Conservation (phyloP, 2,113 vertebrate species). For the Rhipidura dahli region DNA sequence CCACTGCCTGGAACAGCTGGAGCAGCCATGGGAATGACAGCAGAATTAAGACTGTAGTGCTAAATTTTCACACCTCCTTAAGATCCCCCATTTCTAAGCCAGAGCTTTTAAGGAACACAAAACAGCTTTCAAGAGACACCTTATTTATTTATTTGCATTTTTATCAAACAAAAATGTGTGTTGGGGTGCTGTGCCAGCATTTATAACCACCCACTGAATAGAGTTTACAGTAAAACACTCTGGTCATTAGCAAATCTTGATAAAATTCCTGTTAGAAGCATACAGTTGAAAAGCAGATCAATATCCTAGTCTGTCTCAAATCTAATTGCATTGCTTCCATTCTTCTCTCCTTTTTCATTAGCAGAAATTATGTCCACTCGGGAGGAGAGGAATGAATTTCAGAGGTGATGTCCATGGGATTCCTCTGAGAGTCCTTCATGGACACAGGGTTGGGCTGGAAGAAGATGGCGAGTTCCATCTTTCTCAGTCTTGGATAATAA, state of each 20-base stretch:
- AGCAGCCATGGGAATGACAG: neutral
- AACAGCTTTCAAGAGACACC: neutral
- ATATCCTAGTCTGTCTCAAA: neutral
- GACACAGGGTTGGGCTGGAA: neutral
- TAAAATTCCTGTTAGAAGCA: neutral
- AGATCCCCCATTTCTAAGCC: neutral
- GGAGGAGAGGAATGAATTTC: neutral
- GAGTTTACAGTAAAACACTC: neutral
- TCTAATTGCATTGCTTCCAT: neutral
- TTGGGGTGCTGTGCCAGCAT: neutral
- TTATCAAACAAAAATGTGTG: neutral
- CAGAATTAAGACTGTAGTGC: neutral
- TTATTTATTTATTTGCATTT: slow-evolving; percentile 28
- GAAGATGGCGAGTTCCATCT: neutral
- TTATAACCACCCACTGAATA: neutral
- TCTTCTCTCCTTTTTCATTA: neutral
- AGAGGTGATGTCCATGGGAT: neutral
- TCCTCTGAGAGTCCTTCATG: neutral
- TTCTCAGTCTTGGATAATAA: neutral
- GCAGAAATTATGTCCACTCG: neutral
- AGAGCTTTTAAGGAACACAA: neutral
- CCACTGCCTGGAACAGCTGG: neutral
- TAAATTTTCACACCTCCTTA: slow-evolving; percentile 41
- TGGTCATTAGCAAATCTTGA: neutral
- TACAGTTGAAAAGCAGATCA: neutral